These are phyloP conservation scores for Steromphala cineraria DNA, from an alignment of 2,888 invertebrate species.

Conservation along the genomic window DNA sequence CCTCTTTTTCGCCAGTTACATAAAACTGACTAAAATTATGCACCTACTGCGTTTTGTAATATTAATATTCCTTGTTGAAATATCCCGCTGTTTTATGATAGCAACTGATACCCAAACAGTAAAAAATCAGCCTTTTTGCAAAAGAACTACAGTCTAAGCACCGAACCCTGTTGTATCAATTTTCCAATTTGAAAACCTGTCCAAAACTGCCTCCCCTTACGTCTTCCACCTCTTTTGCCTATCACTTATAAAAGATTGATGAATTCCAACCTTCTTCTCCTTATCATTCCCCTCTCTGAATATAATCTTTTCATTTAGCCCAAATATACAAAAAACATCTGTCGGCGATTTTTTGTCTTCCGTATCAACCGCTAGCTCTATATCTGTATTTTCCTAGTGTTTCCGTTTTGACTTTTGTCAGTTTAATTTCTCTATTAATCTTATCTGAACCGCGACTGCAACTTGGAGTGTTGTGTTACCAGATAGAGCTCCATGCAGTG, in stretches of 20 bases:
- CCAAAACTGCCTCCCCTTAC: no score
- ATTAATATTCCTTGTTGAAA: no score
- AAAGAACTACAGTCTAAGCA: no score
- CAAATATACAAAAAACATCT: slow-evolving; percentile 14
- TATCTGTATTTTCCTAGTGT: slow-evolving; percentile 15
- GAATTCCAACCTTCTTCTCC: neutral
- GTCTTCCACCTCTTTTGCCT: no score
- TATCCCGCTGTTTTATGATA: no score
- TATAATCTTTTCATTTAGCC: slow-evolving; percentile 9
- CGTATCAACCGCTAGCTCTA: neutral
- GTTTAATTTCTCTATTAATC: slow-evolving; percentile 21
- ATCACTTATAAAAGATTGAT: neutral
- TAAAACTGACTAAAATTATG: no score
- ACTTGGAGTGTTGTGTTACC: slow-evolving; percentile 7
- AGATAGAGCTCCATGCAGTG: slow-evolving; percentile 12
- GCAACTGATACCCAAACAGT: no score
- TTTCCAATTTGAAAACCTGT: no score
- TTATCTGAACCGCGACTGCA: neutral
- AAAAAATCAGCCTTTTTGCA: no score
- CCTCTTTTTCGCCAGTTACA: no score
- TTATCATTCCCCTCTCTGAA: neutral
- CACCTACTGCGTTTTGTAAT: no score
- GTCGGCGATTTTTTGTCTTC: slow-evolving; percentile 10
- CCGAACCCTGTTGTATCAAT: no score
- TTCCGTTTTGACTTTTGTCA: slow-evolving; percentile 21